phyloP scores from a whole-genome alignment of 2,888 invertebrate genomes.

The Sarcophaga subvicina region DNA sequence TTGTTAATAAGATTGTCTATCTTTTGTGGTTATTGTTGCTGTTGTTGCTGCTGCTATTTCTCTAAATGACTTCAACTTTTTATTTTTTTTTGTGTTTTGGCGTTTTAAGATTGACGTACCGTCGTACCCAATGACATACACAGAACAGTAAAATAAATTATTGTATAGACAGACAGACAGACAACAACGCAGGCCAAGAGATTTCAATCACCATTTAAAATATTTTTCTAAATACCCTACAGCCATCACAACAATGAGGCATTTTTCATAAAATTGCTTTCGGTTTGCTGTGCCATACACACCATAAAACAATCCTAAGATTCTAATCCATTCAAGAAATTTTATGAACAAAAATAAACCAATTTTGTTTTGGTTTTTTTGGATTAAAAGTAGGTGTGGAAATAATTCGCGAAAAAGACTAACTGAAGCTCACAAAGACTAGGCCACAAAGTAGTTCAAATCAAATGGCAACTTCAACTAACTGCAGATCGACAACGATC shows the following conservation, averaged over 20 bases:
- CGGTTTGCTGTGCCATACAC: no score
- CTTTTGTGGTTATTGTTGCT: constrained; percentile 53
- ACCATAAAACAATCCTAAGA: no score
- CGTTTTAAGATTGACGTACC: constrained; percentile 59
- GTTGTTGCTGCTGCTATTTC: constrained; percentile 47
- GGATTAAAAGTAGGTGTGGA: no score
- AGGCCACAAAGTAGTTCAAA: no score
- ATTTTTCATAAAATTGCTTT: no score
- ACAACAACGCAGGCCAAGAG: constrained; percentile 3
- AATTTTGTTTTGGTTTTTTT: no score
- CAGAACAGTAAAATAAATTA: constrained; percentile 28
- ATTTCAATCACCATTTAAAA: constrained; percentile 9
- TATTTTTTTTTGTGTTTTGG: constrained; percentile 42
- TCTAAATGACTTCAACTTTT: constrained; percentile 52
- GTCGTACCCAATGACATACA: constrained; percentile 56
- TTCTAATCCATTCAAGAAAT: no score
- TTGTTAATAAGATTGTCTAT: constrained; percentile 66
- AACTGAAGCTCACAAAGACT: no score
- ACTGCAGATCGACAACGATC: no score
- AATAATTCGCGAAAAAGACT: no score
- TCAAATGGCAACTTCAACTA: no score
- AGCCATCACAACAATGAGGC: background rate
- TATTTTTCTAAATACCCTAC: constrained; percentile 7
- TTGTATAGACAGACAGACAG: background rate
- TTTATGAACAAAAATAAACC: no score